Conservation (phyloP, 2,888 invertebrate genomes). For the Epinotia ramella region DNA sequence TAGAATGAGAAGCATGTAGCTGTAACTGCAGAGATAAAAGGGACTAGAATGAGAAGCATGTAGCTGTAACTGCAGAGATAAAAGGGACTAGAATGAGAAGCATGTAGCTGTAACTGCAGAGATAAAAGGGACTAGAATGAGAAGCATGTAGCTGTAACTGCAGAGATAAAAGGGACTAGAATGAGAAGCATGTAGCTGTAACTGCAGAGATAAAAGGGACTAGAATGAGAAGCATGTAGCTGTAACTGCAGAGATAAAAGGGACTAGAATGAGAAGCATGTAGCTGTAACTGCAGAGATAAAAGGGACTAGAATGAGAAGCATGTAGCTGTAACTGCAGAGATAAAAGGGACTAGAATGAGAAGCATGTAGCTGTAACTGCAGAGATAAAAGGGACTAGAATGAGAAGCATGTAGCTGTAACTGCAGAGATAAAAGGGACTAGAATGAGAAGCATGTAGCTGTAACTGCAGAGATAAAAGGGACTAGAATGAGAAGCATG, state of each 20-base stretch:
- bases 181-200: background rate
- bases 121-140: constrained; percentile 2
- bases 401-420: background rate
- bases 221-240: background rate
- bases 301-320: background rate
- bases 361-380: background rate
- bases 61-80: constrained; percentile 1
- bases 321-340: background rate
- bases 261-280: background rate
- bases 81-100: background rate
- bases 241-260: constrained; percentile 3
- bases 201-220: constrained; percentile 1
- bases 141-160: background rate
- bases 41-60: background rate
- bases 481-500: background rate
- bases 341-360: constrained; percentile 2
- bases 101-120: background rate
- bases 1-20: background rate
- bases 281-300: constrained; percentile 1
- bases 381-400: constrained; percentile 4
- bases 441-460: background rate
- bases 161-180: constrained; percentile 4
- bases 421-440: constrained; percentile 1
- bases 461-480: constrained; percentile 3
- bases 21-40: constrained; percentile 3